Evolutionary conservation across 1,140 invertebrate genomes (phyloP), one percentile per base, ranked within the genome.

Genomic region (Drosophila nigromelanica): DNA sequence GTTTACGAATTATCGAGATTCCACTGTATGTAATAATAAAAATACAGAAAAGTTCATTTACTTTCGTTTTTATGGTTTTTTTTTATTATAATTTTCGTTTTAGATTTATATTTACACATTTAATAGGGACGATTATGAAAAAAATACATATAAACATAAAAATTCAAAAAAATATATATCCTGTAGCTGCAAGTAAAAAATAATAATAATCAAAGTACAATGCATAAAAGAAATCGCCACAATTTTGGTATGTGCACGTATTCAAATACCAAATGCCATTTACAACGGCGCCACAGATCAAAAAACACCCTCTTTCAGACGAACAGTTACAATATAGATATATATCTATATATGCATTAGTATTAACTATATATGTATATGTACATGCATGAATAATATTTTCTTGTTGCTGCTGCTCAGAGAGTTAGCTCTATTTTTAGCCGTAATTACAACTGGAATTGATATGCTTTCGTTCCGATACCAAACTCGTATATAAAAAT

Each of bases 61-160:
- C 35, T 33, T 37, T 35, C n/a, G 11, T 21, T 47, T 60, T 50
- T 58, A n/a, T 42, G 24, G 35, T 66, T 59, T 72, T 72, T 66
- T 59, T 72, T 72, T 66, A 67, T 72, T 72, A 42, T 52, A 66
- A 58, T 52, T 52, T 66, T 72, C 39, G 61, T 72, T 72, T 12
- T 33, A 0, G 61, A 24, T 24, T 15, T 72, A 67, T 72, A 67
- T 72, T 59, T 67, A 72, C 69, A 72, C 54, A 45, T 67, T 72
- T 66, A 72, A 66, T 52, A 59, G 69, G 62, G 27, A 59, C 58
- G 58, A 69, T 54, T 35, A 59, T 45, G 18, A 18, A 45, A 47
- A 45, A 35, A 35, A 35, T 14, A n/a, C 14, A 33, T 35, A 45
- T 33, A 35, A 47, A 35, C 10, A 59, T n/a, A 59, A 47, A 30